Base-by-base conservation (phyloP, 2,888 invertebrate species). In the Tipula confusa region DNA sequence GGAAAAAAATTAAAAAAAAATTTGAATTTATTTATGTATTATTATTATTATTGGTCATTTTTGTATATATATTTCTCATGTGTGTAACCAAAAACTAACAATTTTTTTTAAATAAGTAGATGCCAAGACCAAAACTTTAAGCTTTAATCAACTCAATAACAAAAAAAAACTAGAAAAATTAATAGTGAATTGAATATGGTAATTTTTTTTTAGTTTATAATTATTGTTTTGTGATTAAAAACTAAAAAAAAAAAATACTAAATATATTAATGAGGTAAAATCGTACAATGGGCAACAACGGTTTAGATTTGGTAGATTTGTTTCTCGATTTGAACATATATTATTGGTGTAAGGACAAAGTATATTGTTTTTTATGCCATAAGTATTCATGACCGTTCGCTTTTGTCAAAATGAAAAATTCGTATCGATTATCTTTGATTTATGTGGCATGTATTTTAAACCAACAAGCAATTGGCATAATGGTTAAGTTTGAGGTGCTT, bases 1-100 rank as follows among this genome's bases (percentile, higher is more conserved):
- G 18, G 43, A 15, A 43, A 43, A 43, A 64, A 43, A 43, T n/a
- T 9, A 36, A 9, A 36, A 5, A 5, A 36, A 43, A 64, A 64
- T 64, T 64, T 64, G 64, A 64, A 64, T 64, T 64, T 64, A 64
- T 64, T 64, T 64, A 64, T 64, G 64, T 64, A 64, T 64, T 24
- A 64, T 64, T 64, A 64, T 64, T 64, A 64, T 24, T 64, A 64
- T 64, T 64, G 64, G 64, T 64, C 64, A 64, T 64, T 64, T 64
- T 64, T 64, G 31, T 31, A 31, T 31, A 31, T 31, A 31, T 38
- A 64, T 64, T 64, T 64, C 24, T 64, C 64, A 9, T 64, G 64
- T 64, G 64, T 64, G 64, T 64, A 24, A 64, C 64, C 24, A 64
- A 64, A 64, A 64, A 64, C 7, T 9, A 64, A 64, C 18, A 64